Base-by-base conservation (phyloP, 2,888 invertebrate species). In the Agonopterix subpropinquella region DNA sequence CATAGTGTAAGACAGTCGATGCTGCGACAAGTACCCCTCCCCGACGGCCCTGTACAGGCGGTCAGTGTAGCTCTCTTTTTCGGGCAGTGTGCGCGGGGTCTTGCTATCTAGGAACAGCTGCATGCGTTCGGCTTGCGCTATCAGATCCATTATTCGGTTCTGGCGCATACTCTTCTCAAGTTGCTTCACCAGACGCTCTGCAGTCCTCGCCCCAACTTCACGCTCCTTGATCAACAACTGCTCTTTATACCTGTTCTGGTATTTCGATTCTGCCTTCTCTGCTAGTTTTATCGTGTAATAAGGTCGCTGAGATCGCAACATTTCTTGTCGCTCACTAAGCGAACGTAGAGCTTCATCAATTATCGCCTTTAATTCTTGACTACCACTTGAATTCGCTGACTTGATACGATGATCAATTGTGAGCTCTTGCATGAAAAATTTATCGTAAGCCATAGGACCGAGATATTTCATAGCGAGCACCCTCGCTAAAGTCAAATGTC, bases 391-490 rank as follows among this genome's bases (percentile, higher is more conserved):
- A 59, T 88, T 88, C 0, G 88, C 87, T 37, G 86, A 84, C 48
- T 68, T 61, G 11, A 87, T 56, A n/a, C 85, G 68, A 39, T 63
- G 67, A 51, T 87, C 85, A 35, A 77, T 68, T 11, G 60, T 65
- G 1, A 87, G 70, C 43, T 76, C 72, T 53, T 78, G 73, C 13
- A 87, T 70, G 57, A 86, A 87, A 62, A 87, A 87, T 53, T 87
- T 88, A 56, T 87, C 88, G 39, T 85, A 83, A 5, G 88, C 87
- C 87, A 87, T 87, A 1, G 85, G 85, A 1, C 86, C 88, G 7
- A 87, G 67, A 64, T 88, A 88, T 65, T 88, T 88, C 82, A 82
- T 84, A 36, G 88, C 86, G 36, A 88, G 73, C 11, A 88, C 87
- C 35, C 86, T 75, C 13, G 81, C 66, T 51, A 88, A 62, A 1